Conservation (phyloP, 2,113 vertebrate genomes). For the Crotalus viridis region DNA sequence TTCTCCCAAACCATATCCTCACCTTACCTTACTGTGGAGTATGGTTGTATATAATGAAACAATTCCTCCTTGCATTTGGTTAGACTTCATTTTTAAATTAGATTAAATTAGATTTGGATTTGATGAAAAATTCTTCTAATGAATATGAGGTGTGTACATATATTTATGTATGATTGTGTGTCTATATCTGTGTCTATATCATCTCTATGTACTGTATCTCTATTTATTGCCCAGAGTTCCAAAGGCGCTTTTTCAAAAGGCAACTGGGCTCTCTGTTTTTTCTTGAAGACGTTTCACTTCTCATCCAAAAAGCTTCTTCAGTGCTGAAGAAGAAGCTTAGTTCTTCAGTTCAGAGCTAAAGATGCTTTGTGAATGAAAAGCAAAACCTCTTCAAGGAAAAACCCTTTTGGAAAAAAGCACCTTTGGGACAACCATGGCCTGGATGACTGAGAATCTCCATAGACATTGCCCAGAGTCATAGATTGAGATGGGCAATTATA, state of each 20-base stretch:
- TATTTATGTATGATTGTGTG: neutral
- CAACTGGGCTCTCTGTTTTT: neutral
- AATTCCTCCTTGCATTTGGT: neutral
- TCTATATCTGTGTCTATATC: too few relatives aligned
- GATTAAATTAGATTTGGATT: neutral
- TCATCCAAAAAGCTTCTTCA: neutral
- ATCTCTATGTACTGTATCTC: too few relatives aligned
- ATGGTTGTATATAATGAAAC: neutral
- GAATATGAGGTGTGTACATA: neutral
- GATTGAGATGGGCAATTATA: neutral
- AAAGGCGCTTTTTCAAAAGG: neutral
- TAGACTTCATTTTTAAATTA: neutral
- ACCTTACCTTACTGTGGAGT: neutral
- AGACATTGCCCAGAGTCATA: neutral
- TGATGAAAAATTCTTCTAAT: neutral
- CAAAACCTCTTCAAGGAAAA: too few relatives aligned
- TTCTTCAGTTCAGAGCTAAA: neutral
- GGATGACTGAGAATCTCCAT: neutral
- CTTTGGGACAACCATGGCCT: neutral
- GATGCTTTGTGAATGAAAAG: neutral
- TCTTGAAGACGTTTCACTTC: neutral
- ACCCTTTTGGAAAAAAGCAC: neutral
- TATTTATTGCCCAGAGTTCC: too few relatives aligned
- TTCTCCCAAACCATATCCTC: neutral
- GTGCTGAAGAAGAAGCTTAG: neutral